A percentile compares a stretch with the other conserved stretches of the same genome.
Conservation (phyloP, 2,797 vertebrate species). For the Myripristis jacobus region DNA sequence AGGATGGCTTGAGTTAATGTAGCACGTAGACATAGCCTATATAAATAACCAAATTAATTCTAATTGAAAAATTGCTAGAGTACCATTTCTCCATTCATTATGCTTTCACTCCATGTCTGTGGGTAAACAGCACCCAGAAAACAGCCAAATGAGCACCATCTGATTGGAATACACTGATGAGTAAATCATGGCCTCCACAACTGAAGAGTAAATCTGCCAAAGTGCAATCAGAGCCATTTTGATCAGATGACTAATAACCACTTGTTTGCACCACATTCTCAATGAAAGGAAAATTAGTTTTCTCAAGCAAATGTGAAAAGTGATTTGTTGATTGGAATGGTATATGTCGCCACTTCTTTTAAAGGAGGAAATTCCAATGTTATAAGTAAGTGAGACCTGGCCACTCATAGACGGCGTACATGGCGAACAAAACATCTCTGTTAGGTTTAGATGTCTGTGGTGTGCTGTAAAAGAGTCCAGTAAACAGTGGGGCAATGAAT, state of each 20-base stretch:
- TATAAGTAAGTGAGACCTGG: background rate
- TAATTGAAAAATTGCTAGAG: constrained; percentile 37
- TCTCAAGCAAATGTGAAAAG: background rate
- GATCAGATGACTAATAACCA: background rate
- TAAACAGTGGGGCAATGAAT: constrained; percentile 53
- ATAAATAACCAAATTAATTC: constrained; percentile 36
- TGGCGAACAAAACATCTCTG: constrained; percentile 48
- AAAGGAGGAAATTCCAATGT: background rate
- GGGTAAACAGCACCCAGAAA: constrained; percentile 7
- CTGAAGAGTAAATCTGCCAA: constrained; percentile 20
- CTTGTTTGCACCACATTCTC: background rate
- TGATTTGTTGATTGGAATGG: background rate
- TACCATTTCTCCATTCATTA: constrained; percentile 32
- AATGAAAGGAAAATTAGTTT: background rate
- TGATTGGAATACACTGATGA: constrained; percentile 2
- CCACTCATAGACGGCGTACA: background rate
- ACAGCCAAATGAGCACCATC: constrained; percentile 21
- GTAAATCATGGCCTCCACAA: background rate
- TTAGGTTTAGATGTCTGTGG: constrained; percentile 51
- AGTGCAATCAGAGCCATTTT: background rate
- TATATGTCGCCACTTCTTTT: constrained; percentile 11
- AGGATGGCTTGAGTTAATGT: constrained; percentile 43
- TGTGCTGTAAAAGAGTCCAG: constrained; percentile 54
- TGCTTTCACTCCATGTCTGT: constrained; percentile 10
- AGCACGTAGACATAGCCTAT: constrained; percentile 8